Conservation (phyloP, 2,888 invertebrate genomes). For the Idaea dimidiata region DNA sequence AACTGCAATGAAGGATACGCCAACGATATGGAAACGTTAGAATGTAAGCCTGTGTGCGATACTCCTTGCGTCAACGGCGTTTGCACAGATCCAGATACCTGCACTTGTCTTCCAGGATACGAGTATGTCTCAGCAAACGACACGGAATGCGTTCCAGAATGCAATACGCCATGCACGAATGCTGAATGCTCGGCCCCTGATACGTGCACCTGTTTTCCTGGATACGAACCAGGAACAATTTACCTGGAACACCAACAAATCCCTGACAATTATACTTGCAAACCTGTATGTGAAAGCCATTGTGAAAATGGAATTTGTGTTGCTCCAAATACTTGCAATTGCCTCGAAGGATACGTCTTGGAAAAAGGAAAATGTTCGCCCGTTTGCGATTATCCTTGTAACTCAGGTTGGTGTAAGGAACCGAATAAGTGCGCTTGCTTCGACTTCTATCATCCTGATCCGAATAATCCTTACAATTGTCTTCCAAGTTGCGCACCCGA, state of each 20-base stretch:
- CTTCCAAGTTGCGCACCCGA: constrained; percentile 15
- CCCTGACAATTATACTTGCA: constrained; percentile 25
- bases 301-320: constrained; percentile 37
- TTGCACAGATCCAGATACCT: constrained; percentile 67
- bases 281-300: constrained; percentile 26
- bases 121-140: constrained; percentile 35
- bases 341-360: constrained; percentile 23
- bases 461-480: constrained; percentile 10
- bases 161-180: constrained; percentile 39
- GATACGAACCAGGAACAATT: constrained; percentile 16
- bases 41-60: constrained; percentile 60
- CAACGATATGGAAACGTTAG: constrained; percentile 16
- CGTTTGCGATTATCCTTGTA: constrained; percentile 26
- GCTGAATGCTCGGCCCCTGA: constrained; percentile 53
- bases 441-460: constrained; percentile 26
- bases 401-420: constrained; percentile 47
- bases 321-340: constrained; percentile 29
- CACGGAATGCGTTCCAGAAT: constrained; percentile 33
- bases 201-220: constrained; percentile 41
- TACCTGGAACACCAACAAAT: constrained; percentile 14
- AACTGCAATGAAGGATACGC: constrained; percentile 18
- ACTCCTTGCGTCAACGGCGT: constrained; percentile 62
- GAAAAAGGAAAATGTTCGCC: constrained; percentile 24
- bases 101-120: constrained; percentile 56
- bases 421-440: constrained; percentile 49